These are phyloP conservation scores for Elephas maximus DNA, from an alignment of 2,113 vertebrate genomes.

Conservation along the genomic window DNA sequence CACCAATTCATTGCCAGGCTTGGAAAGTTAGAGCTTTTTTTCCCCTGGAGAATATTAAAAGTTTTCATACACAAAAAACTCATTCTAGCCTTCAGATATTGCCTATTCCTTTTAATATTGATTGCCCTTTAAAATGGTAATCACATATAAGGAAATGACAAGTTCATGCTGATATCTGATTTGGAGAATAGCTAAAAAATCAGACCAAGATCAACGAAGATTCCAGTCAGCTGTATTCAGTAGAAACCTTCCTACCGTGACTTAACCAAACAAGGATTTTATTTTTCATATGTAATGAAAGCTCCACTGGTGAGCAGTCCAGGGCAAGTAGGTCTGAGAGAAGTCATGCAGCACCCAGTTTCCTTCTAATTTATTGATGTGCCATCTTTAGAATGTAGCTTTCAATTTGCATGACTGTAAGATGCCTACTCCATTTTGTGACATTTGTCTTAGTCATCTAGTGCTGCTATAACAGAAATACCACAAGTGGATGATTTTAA, in stretches of 20 bases:
- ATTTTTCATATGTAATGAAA: neutral
- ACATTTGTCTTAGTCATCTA: too few species aligned
- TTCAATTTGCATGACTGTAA: neutral
- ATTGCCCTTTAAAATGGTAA: neutral
- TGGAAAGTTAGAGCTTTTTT: neutral
- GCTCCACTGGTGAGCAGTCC: neutral
- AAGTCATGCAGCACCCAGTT: neutral
- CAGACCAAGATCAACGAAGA: neutral
- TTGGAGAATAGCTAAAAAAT: neutral
- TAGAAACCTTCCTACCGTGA: neutral
- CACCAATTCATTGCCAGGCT: neutral
- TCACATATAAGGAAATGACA: neutral
- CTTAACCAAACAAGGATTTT: too few species aligned
- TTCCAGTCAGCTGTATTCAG: neutral
- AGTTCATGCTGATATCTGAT: neutral
- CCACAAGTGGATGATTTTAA: too few species aligned
- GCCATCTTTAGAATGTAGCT: neutral
- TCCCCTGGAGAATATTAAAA: slow-evolving; percentile 19
- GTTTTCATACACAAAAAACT: neutral
- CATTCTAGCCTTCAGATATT: neutral
- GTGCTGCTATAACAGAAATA: too few species aligned
- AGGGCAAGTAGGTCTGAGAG: neutral
- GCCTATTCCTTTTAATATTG: slow-evolving; percentile 34
- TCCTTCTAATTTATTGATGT: neutral
- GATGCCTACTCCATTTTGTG: neutral